A percentile compares a stretch with the other conserved stretches of the same genome.
Conservation (phyloP, 2,888 invertebrate genomes). For the Drosophila sordidula region DNA sequence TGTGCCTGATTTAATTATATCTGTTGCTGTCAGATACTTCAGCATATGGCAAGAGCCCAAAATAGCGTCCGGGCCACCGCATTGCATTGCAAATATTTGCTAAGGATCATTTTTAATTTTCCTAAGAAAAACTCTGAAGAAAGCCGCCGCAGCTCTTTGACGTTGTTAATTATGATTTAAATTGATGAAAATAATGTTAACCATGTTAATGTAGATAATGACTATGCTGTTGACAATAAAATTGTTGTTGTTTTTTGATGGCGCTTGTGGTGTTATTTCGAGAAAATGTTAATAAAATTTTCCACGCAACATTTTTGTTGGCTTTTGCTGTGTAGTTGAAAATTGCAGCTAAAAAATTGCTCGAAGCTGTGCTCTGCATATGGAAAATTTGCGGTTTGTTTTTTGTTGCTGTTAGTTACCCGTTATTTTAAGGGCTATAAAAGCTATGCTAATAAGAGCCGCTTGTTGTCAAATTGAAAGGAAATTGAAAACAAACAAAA, state of each 20-base stretch:
- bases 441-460: slow-evolving; percentile 10
- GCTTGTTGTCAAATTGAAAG: slow-evolving; percentile 35
- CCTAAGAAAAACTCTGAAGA: slow-evolving; percentile 31
- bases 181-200: slow-evolving; percentile 4
- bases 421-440: slow-evolving; percentile 33
- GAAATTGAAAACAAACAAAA: slow-evolving; percentile 49
- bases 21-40: slow-evolving; percentile 30
- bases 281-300: slow-evolving; percentile 30
- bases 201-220: too few relatives aligned
- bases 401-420: slow-evolving; percentile 2
- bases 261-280: slow-evolving; percentile 12
- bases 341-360: slow-evolving; percentile 21
- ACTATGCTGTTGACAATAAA: slow-evolving; percentile 1
- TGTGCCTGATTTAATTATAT: slow-evolving; percentile 55
- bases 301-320: slow-evolving; percentile 37
- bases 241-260: slow-evolving; percentile 7
- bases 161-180: slow-evolving; percentile 1
- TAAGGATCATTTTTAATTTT: slow-evolving; percentile 69
- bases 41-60: slow-evolving; percentile 35
- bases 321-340: slow-evolving; percentile 17
- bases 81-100: slow-evolving; percentile 62
- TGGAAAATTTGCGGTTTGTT: slow-evolving; percentile 5
- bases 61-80: slow-evolving; percentile 32
- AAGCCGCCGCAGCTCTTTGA: slow-evolving; percentile 1
- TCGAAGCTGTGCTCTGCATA: background rate